phyloP scores from a whole-genome alignment of 35 echinoderm and acorn worm genomes.

The Ophiothrix spiculata region DNA sequence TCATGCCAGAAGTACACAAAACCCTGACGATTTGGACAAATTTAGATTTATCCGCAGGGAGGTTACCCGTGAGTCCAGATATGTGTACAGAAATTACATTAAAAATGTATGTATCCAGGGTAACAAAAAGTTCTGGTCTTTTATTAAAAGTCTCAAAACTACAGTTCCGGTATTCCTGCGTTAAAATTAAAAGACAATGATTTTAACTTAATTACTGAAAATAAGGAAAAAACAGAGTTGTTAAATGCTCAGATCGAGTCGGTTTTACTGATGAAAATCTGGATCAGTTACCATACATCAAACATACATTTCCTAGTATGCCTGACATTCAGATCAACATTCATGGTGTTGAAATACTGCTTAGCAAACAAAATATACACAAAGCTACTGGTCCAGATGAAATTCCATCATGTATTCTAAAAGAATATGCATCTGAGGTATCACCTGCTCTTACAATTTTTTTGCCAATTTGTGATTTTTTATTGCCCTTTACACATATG shows the following conservation, averaged over 20 bases:
- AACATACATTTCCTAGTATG: too few species aligned
- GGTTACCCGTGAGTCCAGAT: background rate
- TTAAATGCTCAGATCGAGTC: background rate
- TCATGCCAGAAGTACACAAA: background rate
- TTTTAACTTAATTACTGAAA: background rate
- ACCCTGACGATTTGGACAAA: background rate
- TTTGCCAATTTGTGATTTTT: too few species aligned
- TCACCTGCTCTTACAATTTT: background rate
- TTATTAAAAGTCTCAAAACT: background rate
- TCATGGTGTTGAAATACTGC: background rate
- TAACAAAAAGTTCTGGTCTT: background rate
- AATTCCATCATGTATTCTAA: constrained; percentile 18
- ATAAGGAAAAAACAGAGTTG: background rate
- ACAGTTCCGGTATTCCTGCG: background rate
- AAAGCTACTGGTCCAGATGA: constrained; percentile 26
- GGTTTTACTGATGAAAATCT: background rate
- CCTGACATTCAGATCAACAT: background rate
- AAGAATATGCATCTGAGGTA: background rate
- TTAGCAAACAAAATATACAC: background rate
- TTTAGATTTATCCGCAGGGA: background rate
- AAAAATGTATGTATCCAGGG: background rate
- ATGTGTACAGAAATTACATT: background rate
- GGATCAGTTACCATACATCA: background rate
- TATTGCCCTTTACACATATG: too few species aligned
- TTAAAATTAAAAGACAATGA: background rate